Evolutionary conservation across 2,888 invertebrate species (phyloP), one percentile per base, ranked within the genome.

Genomic region (Therioaphis trifolii): DNA sequence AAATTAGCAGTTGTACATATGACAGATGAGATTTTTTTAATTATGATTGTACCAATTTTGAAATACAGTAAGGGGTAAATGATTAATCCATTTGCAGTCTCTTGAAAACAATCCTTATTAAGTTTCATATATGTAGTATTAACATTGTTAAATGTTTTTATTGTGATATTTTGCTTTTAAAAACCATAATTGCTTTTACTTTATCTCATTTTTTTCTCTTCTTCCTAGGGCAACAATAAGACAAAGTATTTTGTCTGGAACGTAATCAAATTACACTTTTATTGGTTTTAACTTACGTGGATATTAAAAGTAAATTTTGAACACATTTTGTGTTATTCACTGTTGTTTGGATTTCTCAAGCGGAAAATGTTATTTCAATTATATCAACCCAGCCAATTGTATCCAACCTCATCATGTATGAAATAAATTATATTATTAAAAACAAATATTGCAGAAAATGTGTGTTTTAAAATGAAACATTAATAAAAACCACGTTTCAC

Each of bases 241-340:
- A 74, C 35, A 55, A 74, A 35, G 35, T 55, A 21, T 74, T 55
- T 55, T 46, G 55, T n/a, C 52, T 55, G 21, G 35, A 35, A 40
- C 61, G 61, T 76, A 75, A 75, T 76, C 43, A 61, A 76, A 76
- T 76, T 76, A 61, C 43, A 43, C 27, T 76, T 74, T 76, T 76
- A 61, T 76, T 61, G 75, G 43, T 27, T 27, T 61, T 27, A 61
- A 76, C 75, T 24, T 24, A 40, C 43, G 61, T 43, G 61, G 61
- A 76, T 76, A 76, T 76, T 76, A 61, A 43, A 76, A 43, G 27
- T 61, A 52, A 46, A 76, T 76, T 76, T 76, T 61, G 24, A 43
- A 58, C 58, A 75, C 61, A 75, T 75, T 75, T 75, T 35, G 21
- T 40, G 3, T 9, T 49, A 15, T 49, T 15, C 29, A 29, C 27